phyloP scores from a whole-genome alignment of 2,888 invertebrate species.

The Yponomeuta evonymella region DNA sequence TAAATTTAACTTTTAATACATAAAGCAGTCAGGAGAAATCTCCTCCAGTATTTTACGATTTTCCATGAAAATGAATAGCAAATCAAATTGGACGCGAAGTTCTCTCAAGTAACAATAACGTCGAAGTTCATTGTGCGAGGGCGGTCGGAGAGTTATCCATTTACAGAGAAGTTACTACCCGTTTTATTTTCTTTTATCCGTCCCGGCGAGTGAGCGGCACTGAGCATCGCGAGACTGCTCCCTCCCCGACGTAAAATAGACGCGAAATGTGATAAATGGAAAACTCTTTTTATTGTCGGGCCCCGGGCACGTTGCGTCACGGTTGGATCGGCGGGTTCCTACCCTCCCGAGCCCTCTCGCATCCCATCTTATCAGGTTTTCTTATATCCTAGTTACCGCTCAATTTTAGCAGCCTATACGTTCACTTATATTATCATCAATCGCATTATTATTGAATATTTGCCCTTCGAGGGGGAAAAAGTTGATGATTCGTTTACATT shows the following conservation, averaged over 20 bases:
- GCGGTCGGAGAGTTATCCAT: slow-evolving; percentile 64
- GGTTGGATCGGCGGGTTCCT: slow-evolving; percentile 46
- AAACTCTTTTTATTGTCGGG: slow-evolving; percentile 70
- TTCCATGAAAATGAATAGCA: slow-evolving; percentile 31
- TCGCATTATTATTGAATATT: slow-evolving; percentile 11
- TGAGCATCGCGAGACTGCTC: slow-evolving; percentile 55
- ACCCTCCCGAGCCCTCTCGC: slow-evolving; percentile 42
- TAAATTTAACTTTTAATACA: slow-evolving; percentile 2
- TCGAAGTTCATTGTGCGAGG: slow-evolving; percentile 58
- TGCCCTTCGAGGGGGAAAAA: neutral
- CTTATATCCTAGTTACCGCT: slow-evolving; percentile 68
- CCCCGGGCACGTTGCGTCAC: slow-evolving; percentile 63
- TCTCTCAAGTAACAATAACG: slow-evolving; percentile 45
- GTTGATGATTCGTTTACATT: neutral
- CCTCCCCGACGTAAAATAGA: slow-evolving; percentile 70
- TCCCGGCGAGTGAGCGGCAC: slow-evolving; percentile 54
- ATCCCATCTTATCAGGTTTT: slow-evolving; percentile 67
- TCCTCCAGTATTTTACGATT: slow-evolving; percentile 21
- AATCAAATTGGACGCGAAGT: slow-evolving; percentile 37
- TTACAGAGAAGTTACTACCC: slow-evolving; percentile 62
- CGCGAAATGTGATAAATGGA: slow-evolving; percentile 75
- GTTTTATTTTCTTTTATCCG: slow-evolving; percentile 69
- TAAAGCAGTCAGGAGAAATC: slow-evolving; percentile 13
- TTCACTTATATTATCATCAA: slow-evolving; percentile 27
- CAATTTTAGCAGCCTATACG: slow-evolving; percentile 58